Evolutionary conservation across 2,888 invertebrate species (phyloP).

Genomic region (Erpobdella octoculata): DNA sequence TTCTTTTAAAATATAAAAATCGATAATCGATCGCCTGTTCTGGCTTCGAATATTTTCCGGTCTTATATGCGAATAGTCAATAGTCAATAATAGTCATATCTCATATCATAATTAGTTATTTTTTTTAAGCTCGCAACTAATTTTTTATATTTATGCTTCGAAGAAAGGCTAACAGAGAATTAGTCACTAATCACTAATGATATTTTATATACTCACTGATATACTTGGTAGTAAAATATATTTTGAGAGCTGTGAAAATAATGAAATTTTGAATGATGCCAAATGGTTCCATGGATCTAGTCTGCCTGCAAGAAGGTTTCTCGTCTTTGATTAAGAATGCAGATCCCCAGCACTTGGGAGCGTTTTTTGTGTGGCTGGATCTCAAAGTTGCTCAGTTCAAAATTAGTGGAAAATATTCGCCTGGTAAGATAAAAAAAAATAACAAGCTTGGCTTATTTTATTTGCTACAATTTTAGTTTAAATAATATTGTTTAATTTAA

Average conservation of each 20-base stretch:
- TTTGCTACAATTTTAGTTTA: background rate
- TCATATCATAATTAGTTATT: too few species aligned
- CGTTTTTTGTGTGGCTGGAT: slow-evolving; percentile 42
- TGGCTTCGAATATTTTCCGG: background rate
- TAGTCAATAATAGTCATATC: too few species aligned
- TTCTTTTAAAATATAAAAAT: background rate
- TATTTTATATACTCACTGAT: too few species aligned
- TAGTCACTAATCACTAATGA: too few species aligned
- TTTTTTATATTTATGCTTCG: too few species aligned
- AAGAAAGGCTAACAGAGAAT: too few species aligned
- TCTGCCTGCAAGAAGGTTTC: slow-evolving; percentile 39
- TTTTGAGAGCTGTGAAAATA: background rate
- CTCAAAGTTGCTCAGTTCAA: slow-evolving; percentile 42
- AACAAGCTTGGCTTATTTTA: background rate
- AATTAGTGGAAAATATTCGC: slow-evolving; percentile 36
- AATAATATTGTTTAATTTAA: background rate
- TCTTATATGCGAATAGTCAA: too few species aligned
- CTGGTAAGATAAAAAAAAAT: slow-evolving; percentile 29
- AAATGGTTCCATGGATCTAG: slow-evolving; percentile 34
- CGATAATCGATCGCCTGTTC: background rate
- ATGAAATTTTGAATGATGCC: background rate
- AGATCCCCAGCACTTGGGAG: slow-evolving; percentile 38
- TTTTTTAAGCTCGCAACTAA: too few species aligned
- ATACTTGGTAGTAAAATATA: too few species aligned
- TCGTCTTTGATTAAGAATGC: slow-evolving; percentile 38